Evolutionary conservation across 2,113 vertebrate species (phyloP).

Genomic region (Microtus ochrogaster): DNA sequence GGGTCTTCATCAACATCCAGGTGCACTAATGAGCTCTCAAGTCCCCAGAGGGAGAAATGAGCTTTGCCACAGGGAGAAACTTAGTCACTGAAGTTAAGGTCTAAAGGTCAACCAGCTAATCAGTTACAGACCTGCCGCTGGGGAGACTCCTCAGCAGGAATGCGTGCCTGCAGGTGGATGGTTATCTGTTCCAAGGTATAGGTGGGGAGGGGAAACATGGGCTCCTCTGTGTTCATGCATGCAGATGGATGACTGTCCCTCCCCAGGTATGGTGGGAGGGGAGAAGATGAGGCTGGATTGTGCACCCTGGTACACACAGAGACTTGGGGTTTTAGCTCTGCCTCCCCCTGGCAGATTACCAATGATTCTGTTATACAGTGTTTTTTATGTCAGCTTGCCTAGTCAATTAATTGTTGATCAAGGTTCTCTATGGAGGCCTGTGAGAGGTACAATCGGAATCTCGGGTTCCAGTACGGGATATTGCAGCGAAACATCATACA

Average conservation of each 20-base stretch:
- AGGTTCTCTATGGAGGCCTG: background rate
- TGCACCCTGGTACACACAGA: background rate
- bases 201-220: background rate
- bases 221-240: accelerated
- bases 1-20: accelerated
- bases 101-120: slow-evolving; percentile 1
- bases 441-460: background rate
- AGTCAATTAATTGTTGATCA: background rate
- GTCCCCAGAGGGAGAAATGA: background rate
- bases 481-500: background rate
- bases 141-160: accelerated
- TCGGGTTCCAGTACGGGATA: background rate
- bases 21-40: background rate
- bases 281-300: background rate
- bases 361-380: background rate
- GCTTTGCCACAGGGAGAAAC: slow-evolving; percentile 38
- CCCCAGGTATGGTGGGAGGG: background rate
- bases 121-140: accelerated
- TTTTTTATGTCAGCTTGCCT: background rate
- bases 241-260: background rate
- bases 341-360: background rate
- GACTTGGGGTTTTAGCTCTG: background rate
- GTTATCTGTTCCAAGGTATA: background rate
- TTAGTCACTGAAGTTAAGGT: slow-evolving; percentile 42
- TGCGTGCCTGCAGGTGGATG: background rate